Percentiles rank a stretch among this genome's conserved stretches.
Evolutionary conservation across 2,797 vertebrate genomes (phyloP).

Genomic region (Eurystomus glaucurus): DNA sequence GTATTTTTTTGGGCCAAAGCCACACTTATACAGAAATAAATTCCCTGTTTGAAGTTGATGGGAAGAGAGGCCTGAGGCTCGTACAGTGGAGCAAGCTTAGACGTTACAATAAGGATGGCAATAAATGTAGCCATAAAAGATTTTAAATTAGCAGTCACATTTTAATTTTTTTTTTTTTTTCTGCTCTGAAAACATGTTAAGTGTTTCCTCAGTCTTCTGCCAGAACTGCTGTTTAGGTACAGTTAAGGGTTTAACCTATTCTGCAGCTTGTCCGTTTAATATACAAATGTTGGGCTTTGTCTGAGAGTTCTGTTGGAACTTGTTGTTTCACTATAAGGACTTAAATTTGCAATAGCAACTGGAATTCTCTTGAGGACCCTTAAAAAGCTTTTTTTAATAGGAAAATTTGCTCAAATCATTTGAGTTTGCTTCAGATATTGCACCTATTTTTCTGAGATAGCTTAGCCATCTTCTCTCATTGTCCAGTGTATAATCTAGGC

Average conservation of each 20-base stretch:
- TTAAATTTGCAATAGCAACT: background rate
- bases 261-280: background rate
- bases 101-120: conserved; percentile 29
- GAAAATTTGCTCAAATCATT: background rate
- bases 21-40: conserved; percentile 11
- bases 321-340: background rate
- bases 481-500: background rate
- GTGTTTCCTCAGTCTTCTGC: background rate
- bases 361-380: background rate
- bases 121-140: conserved; percentile 38
- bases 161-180: background rate
- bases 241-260: background rate
- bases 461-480: background rate
- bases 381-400: background rate
- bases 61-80: conserved; percentile 47
- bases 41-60: conserved; percentile 28
- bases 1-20: background rate
- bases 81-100: conserved; percentile 22
- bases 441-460: background rate
- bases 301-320: background rate
- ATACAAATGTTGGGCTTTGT: background rate
- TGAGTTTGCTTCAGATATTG: background rate
- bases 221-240: background rate
- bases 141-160: conserved; percentile 11
- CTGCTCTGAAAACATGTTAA: background rate